Evolutionary conservation across 2,113 vertebrate genomes (phyloP).

Genomic region (Periophthalmodon schlosseri): DNA sequence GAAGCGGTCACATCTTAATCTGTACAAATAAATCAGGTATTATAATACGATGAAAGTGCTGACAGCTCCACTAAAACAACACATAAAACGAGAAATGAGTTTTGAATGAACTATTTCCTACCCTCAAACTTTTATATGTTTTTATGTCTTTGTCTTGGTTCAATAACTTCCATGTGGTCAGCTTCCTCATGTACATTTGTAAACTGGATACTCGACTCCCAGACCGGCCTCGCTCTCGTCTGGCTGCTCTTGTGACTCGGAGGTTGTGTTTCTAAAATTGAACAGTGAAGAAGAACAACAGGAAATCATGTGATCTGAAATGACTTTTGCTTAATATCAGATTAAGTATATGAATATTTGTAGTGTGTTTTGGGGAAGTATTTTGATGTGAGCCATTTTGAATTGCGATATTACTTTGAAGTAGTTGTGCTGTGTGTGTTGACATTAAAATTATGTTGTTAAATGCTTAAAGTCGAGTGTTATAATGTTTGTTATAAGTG

Average conservation of each 20-base stretch:
- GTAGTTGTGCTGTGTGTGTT: too few species aligned
- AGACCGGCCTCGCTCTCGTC: background rate
- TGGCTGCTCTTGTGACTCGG: slow-evolving; percentile 5
- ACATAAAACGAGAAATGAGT: background rate
- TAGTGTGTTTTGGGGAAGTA: background rate
- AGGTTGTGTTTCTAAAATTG: background rate
- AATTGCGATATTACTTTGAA: background rate
- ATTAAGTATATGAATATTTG: background rate
- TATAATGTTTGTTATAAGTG: too few species aligned
- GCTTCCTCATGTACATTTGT: slow-evolving; percentile 19
- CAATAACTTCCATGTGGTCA: slow-evolving; percentile 54
- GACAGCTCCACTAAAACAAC: background rate
- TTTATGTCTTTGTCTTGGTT: slow-evolving; percentile 12
- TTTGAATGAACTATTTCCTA: background rate
- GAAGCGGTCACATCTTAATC: background rate
- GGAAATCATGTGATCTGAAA: background rate
- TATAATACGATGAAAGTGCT: background rate
- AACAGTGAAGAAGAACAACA: background rate
- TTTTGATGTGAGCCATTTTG: background rate
- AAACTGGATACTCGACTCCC: slow-evolving; percentile 52
- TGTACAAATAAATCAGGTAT: background rate
- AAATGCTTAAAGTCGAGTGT: too few species aligned
- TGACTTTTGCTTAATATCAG: background rate
- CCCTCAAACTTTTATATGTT: background rate
- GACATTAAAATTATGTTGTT: too few species aligned